Evolutionary conservation across 1,140 invertebrate species (phyloP).

Genomic region (Scaptomyza hsui): DNA sequence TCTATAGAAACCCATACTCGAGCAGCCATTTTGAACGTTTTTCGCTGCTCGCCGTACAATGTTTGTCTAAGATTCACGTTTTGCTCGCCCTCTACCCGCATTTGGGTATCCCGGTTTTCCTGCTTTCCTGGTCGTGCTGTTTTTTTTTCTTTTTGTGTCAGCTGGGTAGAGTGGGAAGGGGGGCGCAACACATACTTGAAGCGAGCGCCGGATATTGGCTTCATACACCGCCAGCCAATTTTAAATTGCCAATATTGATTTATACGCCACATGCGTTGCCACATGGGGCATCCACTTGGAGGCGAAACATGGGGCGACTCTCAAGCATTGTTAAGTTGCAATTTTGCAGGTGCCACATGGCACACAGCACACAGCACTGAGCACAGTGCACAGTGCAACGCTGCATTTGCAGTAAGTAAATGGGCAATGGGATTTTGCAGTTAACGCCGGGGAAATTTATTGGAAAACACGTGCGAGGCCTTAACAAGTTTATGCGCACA

Average conservation of each 20-base stretch:
- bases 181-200: constrained; percentile 52
- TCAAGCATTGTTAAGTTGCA: constrained; percentile 80
- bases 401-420: constrained; percentile 69
- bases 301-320: constrained; percentile 35
- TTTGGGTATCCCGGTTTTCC: constrained; percentile 1
- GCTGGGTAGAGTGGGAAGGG: constrained; percentile 1
- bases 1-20: constrained; percentile 16
- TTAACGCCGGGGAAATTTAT: constrained; percentile 77
- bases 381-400: constrained; percentile 9
- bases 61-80: constrained; percentile 77
- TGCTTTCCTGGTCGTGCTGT: not conserved
- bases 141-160: constrained; percentile 18
- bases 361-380: constrained; percentile 11
- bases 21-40: constrained; percentile 44
- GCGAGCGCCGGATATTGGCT: constrained; percentile 73
- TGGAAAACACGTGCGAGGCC: constrained; percentile 51
- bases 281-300: constrained; percentile 65
- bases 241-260: constrained; percentile 82
- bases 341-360: constrained; percentile 70
- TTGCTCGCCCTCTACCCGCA: constrained; percentile 10
- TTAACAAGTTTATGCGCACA: constrained; percentile 52
- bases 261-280: constrained; percentile 73
- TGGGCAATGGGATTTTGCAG: constrained; percentile 74
- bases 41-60: constrained; percentile 53
- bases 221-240: constrained; percentile 81